phyloP scores from a whole-genome alignment of 2,888 invertebrate genomes.

The Vanessa cardui region DNA sequence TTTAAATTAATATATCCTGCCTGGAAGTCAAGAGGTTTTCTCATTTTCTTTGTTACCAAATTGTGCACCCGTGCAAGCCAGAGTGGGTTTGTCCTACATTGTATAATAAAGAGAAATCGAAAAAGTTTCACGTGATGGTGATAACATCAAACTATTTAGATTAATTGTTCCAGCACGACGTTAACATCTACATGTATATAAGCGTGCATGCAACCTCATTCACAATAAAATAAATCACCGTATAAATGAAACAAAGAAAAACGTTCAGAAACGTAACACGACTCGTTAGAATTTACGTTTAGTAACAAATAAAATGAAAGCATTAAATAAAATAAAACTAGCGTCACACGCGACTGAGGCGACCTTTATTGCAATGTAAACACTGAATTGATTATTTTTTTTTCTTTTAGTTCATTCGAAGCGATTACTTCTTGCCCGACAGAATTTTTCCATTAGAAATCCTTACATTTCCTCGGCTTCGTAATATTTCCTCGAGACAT shows the following conservation, averaged over 20 bases:
- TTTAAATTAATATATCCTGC: too few species aligned
- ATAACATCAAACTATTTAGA: too few species aligned
- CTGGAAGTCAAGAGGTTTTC: too few species aligned
- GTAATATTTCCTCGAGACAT: slow-evolving; percentile 11
- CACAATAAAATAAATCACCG: not conserved
- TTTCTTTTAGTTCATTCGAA: slow-evolving; percentile 16
- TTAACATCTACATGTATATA: too few species aligned
- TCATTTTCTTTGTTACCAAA: too few species aligned
- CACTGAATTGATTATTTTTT: slow-evolving; percentile 6
- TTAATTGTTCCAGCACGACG: too few species aligned
- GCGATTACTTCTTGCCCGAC: slow-evolving; percentile 30
- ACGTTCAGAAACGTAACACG: not conserved
- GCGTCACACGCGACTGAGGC: slow-evolving; percentile 1
- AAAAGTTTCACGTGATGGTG: too few species aligned
- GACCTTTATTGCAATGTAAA: slow-evolving; percentile 12
- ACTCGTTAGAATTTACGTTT: not conserved
- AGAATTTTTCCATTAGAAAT: slow-evolving; percentile 34
- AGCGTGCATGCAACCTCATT: not conserved
- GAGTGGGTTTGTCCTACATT: too few species aligned
- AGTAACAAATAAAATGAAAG: slow-evolving; percentile 2
- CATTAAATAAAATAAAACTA: not conserved
- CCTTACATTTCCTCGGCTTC: slow-evolving; percentile 11
- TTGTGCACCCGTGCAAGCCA: too few species aligned
- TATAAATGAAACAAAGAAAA: slow-evolving; percentile 4
- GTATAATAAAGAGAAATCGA: too few species aligned